Percentiles rank a stretch among this genome's conserved stretches.
These are phyloP conservation scores for Acipenser transmontanus DNA, from an alignment of 2,797 vertebrate species.

Conservation along the genomic window DNA sequence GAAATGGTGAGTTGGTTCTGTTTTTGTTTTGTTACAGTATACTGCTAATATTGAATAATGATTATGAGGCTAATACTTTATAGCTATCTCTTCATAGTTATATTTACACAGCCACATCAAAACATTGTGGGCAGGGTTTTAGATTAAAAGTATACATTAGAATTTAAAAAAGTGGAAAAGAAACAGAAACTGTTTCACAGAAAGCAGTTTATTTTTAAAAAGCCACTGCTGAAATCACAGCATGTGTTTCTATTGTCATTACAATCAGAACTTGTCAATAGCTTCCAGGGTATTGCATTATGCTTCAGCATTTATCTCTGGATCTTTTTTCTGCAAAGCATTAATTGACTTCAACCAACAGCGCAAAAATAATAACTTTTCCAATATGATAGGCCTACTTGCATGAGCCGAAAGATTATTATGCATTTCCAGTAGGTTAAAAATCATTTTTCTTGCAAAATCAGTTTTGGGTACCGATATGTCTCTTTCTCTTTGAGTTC, in stretches of 20 bases:
- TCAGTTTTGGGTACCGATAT: background rate
- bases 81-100: too few species aligned
- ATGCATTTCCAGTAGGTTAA: background rate
- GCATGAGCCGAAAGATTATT: background rate
- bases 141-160: too few species aligned
- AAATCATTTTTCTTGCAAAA: background rate
- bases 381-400: background rate
- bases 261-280: slow-evolving; percentile 8
- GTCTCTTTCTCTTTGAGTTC: too few species aligned
- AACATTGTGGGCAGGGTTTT: too few species aligned
- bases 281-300: background rate
- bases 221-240: background rate
- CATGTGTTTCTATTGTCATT: background rate
- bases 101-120: too few species aligned
- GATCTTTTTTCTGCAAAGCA: background rate
- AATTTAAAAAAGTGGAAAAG: too few species aligned
- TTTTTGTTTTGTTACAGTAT: too few species aligned
- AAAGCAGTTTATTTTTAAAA: background rate
- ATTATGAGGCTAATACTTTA: too few species aligned
- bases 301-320: background rate
- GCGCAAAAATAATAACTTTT: background rate
- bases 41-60: too few species aligned
- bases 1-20: too few species aligned
- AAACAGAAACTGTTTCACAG: too few species aligned
- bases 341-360: background rate